A percentile compares a stretch with the other conserved stretches of the same genome.
phyloP scores from a whole-genome alignment of 2,888 invertebrate genomes.

The Tromatobia lineatoria region DNA sequence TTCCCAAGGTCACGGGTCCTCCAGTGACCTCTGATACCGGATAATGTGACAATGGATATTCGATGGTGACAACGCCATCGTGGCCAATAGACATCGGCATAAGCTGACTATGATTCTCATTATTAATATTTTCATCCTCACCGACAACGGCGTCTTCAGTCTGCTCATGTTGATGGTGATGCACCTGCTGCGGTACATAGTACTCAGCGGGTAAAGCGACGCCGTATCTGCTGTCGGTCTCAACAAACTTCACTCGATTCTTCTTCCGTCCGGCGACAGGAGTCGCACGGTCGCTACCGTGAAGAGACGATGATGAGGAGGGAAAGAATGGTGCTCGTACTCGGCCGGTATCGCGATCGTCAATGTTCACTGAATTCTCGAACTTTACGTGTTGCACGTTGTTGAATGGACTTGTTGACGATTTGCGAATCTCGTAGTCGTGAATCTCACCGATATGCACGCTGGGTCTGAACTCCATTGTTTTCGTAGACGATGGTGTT shows the following conservation, averaged over 20 bases:
- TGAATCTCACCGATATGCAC: slow-evolving; percentile 75
- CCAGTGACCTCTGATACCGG: slow-evolving; percentile 2
- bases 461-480: slow-evolving; percentile 76
- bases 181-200: slow-evolving; percentile 30
- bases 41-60: slow-evolving; percentile 38
- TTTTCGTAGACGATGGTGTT: slow-evolving; percentile 13
- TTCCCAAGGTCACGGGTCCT: slow-evolving; percentile 34
- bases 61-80: slow-evolving; percentile 37
- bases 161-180: slow-evolving; percentile 15
- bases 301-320: slow-evolving; percentile 23
- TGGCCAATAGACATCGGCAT: slow-evolving; percentile 11
- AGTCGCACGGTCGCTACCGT: slow-evolving; percentile 11
- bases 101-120: background rate
- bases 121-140: background rate
- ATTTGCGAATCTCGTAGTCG: slow-evolving; percentile 56
- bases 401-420: slow-evolving; percentile 70
- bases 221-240: slow-evolving; percentile 71
- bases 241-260: slow-evolving; percentile 71
- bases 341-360: slow-evolving; percentile 61
- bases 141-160: slow-evolving; percentile 1
- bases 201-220: slow-evolving; percentile 44
- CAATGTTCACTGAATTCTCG: slow-evolving; percentile 67
- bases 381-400: slow-evolving; percentile 73
- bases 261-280: slow-evolving; percentile 20
- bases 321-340: slow-evolving; percentile 5